phyloP scores from a whole-genome alignment of 2,888 invertebrate genomes.

The Cerceris rybyensis region DNA sequence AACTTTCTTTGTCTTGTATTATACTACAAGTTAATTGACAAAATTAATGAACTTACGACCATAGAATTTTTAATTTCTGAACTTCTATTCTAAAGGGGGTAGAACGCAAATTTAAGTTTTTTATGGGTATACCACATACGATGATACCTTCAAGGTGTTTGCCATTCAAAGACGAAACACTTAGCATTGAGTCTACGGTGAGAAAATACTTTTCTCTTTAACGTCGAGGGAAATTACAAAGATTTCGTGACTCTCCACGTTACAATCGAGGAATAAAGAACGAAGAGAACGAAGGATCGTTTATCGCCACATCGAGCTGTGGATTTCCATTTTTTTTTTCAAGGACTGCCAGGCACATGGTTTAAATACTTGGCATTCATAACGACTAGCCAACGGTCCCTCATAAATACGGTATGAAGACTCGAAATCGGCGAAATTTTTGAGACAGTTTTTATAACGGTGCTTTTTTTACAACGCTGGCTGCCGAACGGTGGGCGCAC shows the following conservation, averaged over 20 bases:
- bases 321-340: background rate
- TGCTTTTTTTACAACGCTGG: conserved; percentile 8
- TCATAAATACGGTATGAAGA: conserved; percentile 14
- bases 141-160: background rate
- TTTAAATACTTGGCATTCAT: conserved; percentile 4
- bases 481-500: background rate
- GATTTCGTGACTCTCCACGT: background rate
- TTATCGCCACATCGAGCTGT: conserved; percentile 4
- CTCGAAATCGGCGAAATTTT: conserved; percentile 27
- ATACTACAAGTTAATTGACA: no score
- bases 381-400: conserved; percentile 24
- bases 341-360: background rate
- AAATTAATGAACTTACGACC: no score
- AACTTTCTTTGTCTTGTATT: no score
- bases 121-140: background rate
- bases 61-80: background rate
- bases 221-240: background rate
- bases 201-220: conserved; percentile 12
- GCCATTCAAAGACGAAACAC: conserved; percentile 12
- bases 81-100: background rate
- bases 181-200: background rate
- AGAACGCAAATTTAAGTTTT: conserved; percentile 10
- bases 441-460: conserved; percentile 40
- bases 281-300: background rate
- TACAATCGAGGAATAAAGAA: background rate